phyloP scores from a whole-genome alignment of 2,113 vertebrate genomes.

The Tetrax tetrax region DNA sequence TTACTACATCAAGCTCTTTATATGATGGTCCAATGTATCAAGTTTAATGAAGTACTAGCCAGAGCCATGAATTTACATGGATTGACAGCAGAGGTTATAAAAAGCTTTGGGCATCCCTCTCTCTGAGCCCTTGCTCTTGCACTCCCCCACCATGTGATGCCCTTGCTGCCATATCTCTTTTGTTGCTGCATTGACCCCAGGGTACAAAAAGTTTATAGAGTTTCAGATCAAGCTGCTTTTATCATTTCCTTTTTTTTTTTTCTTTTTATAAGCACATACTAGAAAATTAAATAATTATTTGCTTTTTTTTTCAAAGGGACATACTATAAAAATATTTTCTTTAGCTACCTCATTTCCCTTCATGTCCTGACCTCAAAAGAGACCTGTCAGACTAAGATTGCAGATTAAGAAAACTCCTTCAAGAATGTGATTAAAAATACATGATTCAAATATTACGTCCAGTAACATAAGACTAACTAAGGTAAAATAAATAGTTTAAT shows the following conservation, averaged over 20 bases:
- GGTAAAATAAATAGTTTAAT: not conserved
- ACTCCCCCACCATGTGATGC: not conserved
- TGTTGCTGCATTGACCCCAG: not conserved
- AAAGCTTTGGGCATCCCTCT: not conserved
- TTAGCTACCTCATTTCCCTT: not conserved
- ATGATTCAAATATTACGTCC: not conserved
- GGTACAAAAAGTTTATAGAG: not conserved
- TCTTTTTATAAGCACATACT: not conserved
- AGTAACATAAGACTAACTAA: not conserved
- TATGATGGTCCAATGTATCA: no score
- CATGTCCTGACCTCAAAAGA: not conserved
- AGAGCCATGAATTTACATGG: not conserved
- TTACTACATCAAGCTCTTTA: not conserved
- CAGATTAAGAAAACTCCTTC: not conserved
- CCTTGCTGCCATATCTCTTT: not conserved
- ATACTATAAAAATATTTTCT: not conserved
- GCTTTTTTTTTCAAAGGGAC: not conserved
- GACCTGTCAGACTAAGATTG: not conserved
- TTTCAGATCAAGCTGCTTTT: not conserved
- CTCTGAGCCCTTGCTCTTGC: not conserved
- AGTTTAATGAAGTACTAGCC: not conserved
- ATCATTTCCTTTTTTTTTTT: not conserved
- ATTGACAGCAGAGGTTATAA: not conserved
- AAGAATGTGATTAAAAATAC: not conserved
- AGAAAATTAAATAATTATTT: not conserved